phyloP scores from a whole-genome alignment of 2,113 vertebrate species.

The Penelope pileata region DNA sequence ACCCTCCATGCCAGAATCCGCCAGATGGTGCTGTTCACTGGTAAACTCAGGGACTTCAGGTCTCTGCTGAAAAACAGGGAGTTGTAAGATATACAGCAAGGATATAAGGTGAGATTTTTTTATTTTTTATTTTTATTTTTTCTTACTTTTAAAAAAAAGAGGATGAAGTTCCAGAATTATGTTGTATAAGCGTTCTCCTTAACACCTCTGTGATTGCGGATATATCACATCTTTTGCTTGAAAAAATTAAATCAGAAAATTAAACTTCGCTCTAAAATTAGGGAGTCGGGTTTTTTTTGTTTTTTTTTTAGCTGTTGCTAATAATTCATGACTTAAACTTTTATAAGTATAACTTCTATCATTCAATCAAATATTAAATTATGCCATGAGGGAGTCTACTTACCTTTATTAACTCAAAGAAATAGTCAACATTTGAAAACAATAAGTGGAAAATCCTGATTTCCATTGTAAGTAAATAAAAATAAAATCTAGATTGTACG shows the following conservation, averaged over 20 bases:
- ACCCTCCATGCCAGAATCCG: fast-evolving
- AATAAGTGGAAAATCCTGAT: neutral
- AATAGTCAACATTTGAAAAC: neutral
- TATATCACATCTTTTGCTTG: neutral
- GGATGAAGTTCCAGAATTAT: neutral
- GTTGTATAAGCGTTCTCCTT: neutral
- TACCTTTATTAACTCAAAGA: neutral
- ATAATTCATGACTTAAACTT: neutral
- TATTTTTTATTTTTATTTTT: neutral
- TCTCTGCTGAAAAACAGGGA: fast-evolving
- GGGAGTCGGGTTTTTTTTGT: too few relatives aligned
- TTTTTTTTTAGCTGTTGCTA: neutral
- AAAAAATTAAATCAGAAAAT: neutral
- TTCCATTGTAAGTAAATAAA: neutral
- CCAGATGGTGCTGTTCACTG: neutral
- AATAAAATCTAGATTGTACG: neutral
- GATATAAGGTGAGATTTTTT: neutral
- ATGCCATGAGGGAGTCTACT: neutral
- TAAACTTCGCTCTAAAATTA: neutral
- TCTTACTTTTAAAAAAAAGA: neutral
- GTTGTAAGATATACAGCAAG: too few relatives aligned
- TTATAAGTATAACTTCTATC: neutral
- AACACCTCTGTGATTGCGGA: fast-evolving
- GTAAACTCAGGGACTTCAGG: fast-evolving
- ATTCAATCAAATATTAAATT: neutral